Evolutionary conservation across 2,888 invertebrate genomes (phyloP), one percentile per base, ranked within the genome.

Genomic region (Hoplodrina blanda): DNA sequence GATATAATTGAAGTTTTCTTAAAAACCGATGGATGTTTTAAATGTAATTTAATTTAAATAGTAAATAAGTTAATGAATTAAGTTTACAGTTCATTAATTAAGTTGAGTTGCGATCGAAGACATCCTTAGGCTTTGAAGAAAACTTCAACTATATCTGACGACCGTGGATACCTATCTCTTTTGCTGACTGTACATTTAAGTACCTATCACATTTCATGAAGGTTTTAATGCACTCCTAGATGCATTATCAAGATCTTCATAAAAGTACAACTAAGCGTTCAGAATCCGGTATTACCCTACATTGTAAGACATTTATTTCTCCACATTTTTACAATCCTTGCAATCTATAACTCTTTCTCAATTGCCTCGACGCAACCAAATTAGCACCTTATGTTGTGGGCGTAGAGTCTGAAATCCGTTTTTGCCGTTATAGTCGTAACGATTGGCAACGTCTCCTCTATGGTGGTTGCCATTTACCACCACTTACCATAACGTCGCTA

Each of bases 281-380:
- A 52, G 17, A 52, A 52, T 56, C 55, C 50, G 1, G 50, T 71
- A 50, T 19, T 65, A 15, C 7, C 11, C 2, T 71, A 71, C 71
- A 37, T 56, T 66, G 71, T 71, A 69, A 69, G 19, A 25, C 19
- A 30, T 56, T 50, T 50, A 74, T 77, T 74, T 60, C 75, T 59
- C 33, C 62, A 68, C 44, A 65, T 62, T 80, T 77, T 78, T 78
- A 75, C 69, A 60, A 20, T 46, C 53, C 41, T 13, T 6, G 19
- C 37, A 49, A 65, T 41, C 33, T 56, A 50, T 54, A 33, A 44
- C 61, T 41, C 19, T 44, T 15, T 64, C 17, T 30, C 10, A 20
- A 64, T 25, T 19, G 13, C 0, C 2, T 52, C 0, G 0, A 0
- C 3, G 15, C 54, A 37, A 37, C 11, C n/a, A 0, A 68, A 54